Conservation (phyloP, 2,113 vertebrate genomes). For the Gavia stellata region DNA sequence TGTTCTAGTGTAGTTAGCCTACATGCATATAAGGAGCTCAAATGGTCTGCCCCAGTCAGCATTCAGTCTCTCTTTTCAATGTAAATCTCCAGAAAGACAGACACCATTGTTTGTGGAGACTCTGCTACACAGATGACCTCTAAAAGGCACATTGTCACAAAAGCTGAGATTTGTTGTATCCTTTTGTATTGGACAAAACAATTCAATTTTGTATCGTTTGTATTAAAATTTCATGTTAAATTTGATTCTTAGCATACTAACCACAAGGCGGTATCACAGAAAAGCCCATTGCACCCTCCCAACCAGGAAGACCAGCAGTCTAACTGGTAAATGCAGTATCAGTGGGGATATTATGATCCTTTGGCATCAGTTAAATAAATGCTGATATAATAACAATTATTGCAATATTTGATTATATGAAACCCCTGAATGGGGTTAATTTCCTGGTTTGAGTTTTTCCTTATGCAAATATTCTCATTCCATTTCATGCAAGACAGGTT, state of each 20-base stretch:
- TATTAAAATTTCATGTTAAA: background rate
- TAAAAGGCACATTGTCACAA: background rate
- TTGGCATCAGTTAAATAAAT: background rate
- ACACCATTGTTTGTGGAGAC: background rate
- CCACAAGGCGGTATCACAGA: background rate
- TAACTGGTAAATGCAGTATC: background rate
- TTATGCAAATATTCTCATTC: background rate
- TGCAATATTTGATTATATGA: background rate
- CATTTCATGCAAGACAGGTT: slow-evolving; percentile 7
- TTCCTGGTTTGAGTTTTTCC: slow-evolving; percentile 20
- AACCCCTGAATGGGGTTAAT: slow-evolving; percentile 6
- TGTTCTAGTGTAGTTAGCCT: background rate
- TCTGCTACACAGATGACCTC: background rate
- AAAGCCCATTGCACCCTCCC: background rate
- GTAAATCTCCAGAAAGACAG: background rate
- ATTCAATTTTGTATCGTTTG: background rate
- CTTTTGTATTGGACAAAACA: background rate
- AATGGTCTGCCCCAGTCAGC: background rate
- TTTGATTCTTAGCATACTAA: background rate
- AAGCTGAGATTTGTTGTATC: background rate
- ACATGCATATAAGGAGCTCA: background rate
- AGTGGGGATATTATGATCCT: background rate
- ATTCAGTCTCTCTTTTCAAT: background rate
- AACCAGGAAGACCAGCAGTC: background rate
- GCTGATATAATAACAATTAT: background rate